These are phyloP conservation scores for Porites cylindrica DNA, from an alignment of 92 coral and sea anemone species.

Conservation along the genomic window DNA sequence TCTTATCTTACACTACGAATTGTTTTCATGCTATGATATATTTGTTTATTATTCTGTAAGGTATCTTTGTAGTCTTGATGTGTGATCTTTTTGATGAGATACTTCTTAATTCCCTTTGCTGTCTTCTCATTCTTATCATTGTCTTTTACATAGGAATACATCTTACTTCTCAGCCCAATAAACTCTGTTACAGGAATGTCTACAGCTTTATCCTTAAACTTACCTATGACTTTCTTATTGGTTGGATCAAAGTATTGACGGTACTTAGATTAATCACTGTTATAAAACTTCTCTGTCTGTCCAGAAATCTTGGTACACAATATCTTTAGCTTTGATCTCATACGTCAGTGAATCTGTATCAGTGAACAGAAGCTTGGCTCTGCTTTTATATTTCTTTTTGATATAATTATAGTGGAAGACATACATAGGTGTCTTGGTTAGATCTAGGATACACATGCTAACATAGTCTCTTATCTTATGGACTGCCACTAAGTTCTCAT, in stretches of 20 bases:
- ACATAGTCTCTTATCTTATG: slow-evolving; percentile 20
- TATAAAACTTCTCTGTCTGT: slow-evolving; percentile 23
- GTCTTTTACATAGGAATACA: slow-evolving; percentile 39
- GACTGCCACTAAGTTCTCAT: slow-evolving; percentile 39
- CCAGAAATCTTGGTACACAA: slow-evolving; percentile 2
- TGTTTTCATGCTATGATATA: slow-evolving; percentile 27
- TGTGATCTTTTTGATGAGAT: slow-evolving; percentile 10
- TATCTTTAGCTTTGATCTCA: slow-evolving; percentile 28
- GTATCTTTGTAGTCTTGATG: neutral
- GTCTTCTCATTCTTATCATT: slow-evolving; percentile 18
- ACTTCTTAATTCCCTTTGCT: slow-evolving; percentile 38
- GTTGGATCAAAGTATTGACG: neutral
- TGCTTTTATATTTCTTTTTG: slow-evolving; percentile 1
- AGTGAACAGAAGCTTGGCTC: slow-evolving; percentile 22
- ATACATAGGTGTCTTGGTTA: neutral
- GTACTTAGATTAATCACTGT: neutral
- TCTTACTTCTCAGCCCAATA: slow-evolving; percentile 33
- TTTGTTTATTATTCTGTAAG: neutral
- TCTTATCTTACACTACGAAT: neutral
- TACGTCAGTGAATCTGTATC: slow-evolving; percentile 24
- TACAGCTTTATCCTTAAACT: slow-evolving; percentile 18
- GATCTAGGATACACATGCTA: slow-evolving; percentile 35
- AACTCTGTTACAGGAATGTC: slow-evolving; percentile 34
- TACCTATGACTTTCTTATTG: slow-evolving; percentile 21
- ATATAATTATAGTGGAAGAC: slow-evolving; percentile 17